phyloP scores from a whole-genome alignment of 2,888 invertebrate genomes.

The Amiota mariae region DNA sequence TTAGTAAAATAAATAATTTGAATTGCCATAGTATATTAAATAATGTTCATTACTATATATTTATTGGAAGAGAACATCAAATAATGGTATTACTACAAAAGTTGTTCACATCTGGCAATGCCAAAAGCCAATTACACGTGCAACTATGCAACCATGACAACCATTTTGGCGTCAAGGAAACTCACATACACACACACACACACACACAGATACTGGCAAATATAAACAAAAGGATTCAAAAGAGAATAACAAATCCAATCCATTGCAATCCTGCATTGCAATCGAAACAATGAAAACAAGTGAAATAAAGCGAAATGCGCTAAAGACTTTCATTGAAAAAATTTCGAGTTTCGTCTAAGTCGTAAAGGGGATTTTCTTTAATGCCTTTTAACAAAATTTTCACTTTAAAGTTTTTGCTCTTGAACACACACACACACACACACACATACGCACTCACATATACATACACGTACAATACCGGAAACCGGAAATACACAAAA shows the following conservation, averaged over 20 bases:
- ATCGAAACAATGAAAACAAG: background rate
- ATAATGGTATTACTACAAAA: too few relatives aligned
- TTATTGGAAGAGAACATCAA: too few relatives aligned
- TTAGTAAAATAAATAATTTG: too few relatives aligned
- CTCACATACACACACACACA: background rate
- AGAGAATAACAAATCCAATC: too few relatives aligned
- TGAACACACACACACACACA: background rate
- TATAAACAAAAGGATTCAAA: too few relatives aligned
- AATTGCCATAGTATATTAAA: too few relatives aligned
- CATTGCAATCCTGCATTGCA: too few relatives aligned
- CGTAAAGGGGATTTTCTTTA: background rate
- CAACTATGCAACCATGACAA: background rate
- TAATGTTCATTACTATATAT: too few relatives aligned
- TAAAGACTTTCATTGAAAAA: constrained; percentile 17
- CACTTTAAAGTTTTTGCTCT: background rate
- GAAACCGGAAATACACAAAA: constrained; percentile 27
- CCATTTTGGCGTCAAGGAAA: constrained; percentile 11
- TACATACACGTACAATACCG: constrained; percentile 5
- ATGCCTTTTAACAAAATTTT: constrained; percentile 9
- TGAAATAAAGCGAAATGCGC: background rate
- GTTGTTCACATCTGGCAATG: constrained; percentile 24
- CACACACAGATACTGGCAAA: background rate
- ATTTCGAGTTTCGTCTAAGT: background rate
- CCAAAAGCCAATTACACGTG: background rate
- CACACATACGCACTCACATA: background rate